A percentile compares a stretch with the other conserved stretches of the same genome.
These are phyloP conservation scores for Actinia tenebrosa DNA, from an alignment of 64 coral and sea anemone genomes.

Conservation along the genomic window DNA sequence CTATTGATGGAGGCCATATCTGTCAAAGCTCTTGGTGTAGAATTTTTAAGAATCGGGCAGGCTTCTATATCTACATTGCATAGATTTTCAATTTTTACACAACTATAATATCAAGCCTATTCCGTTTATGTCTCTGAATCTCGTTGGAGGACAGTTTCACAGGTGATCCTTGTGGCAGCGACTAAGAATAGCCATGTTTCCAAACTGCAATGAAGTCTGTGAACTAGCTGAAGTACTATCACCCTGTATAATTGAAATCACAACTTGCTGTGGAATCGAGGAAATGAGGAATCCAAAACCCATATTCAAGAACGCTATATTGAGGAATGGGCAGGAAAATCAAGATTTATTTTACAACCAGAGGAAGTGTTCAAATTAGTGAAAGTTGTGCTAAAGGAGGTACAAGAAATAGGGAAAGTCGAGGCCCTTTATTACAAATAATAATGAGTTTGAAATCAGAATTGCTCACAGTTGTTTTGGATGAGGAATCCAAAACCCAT, in stretches of 20 bases:
- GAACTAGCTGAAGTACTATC: neutral
- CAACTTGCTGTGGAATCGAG: constrained; percentile 11
- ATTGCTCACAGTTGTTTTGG: too few relatives aligned
- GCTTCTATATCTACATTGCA: neutral
- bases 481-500: too few relatives aligned
- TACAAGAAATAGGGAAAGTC: too few relatives aligned
- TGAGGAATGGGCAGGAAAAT: too few relatives aligned
- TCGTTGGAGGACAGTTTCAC: constrained; percentile 13
- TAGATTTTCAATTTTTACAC: constrained; percentile 1
- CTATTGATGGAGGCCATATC: constrained; percentile 1
- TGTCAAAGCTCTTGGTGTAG: neutral
- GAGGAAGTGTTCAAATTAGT: too few relatives aligned
- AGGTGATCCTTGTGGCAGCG: neutral
- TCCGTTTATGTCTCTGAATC: constrained; percentile 13
- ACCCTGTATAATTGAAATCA: neutral
- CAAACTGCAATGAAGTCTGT: neutral
- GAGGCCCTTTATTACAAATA: too few relatives aligned
- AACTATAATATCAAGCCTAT: neutral
- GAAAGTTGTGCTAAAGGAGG: too few relatives aligned
- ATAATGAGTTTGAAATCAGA: too few relatives aligned
- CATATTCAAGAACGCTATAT: too few relatives aligned
- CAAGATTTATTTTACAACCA: too few relatives aligned
- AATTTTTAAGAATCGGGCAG: neutral
- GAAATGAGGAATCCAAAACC: neutral
- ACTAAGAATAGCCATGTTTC: constrained; percentile 1